Base-by-base conservation (phyloP, 1,140 invertebrate species). In the Aphelenchoides fujianensis region DNA sequence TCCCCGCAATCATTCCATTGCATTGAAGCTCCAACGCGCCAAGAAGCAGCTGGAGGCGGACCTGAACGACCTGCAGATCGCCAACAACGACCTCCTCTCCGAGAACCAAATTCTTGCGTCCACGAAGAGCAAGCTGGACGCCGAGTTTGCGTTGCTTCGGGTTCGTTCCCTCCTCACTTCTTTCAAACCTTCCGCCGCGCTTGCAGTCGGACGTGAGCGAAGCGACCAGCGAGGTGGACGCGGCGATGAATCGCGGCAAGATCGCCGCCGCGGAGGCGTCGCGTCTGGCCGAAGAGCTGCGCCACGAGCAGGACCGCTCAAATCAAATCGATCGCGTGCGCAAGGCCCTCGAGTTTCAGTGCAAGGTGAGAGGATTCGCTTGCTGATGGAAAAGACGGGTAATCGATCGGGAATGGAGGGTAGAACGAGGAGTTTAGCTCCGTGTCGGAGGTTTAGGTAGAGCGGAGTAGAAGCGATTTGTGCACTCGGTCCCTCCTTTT, bases 81-180 rank as follows among this genome's bases (percentile, higher is more conserved):
- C 95, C 84, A 90, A 97, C 81, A 95, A 95, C 85, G 96, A 99
- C 87, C 88, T 97, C 54, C 90, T 91, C 76, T 92, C 93, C 72
- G 91, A 94, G 86, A 94, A 92, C 84, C 91, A 92, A 72, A 94
- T 92, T 81, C 90, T 96, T 78, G 91, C 91, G 53, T 91, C 92
- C 77, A 92, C 93, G 86, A 98, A 98, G 91, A 93, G 94, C 89
- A 98, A 98, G 89, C 89, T 98, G 81, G 96, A 98, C 86, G 90
- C 91, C 76, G 96, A 98, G 88, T 89, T 98, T 83, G 91, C 94
- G 86, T 94, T 95, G 72, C 90, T 98, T 84, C 93, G 97, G 88
- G 90, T 90, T 76, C 87, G 88, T 37, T n/a, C n/a, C 19, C 9
- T 9, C 7, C 41, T 32, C 69, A 77, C 52, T 16, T 16, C 2